These are phyloP conservation scores for Crepidodera aurea DNA, from an alignment of 2,888 invertebrate species.

Conservation along the genomic window DNA sequence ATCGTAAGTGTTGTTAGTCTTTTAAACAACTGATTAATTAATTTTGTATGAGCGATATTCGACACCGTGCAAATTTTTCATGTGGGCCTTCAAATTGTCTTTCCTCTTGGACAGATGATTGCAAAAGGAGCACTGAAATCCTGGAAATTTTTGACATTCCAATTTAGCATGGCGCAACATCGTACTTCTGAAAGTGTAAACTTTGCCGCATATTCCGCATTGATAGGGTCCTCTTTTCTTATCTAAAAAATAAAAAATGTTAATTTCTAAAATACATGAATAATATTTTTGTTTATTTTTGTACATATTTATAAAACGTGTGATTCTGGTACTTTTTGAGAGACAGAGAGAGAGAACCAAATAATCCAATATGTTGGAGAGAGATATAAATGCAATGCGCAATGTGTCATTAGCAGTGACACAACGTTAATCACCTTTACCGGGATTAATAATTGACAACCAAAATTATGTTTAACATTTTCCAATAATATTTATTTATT, in stretches of 20 bases:
- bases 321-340: too few species aligned
- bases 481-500: too few species aligned
- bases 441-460: too few species aligned
- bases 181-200: slow-evolving; percentile 45
- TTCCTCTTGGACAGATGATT: slow-evolving; percentile 26
- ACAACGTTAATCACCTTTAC: too few species aligned
- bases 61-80: slow-evolving; percentile 23
- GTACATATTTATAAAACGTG: too few species aligned
- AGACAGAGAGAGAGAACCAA: too few species aligned
- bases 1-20: too few species aligned
- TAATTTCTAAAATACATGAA: not conserved
- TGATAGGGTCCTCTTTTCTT: slow-evolving; percentile 22
- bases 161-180: slow-evolving; percentile 45
- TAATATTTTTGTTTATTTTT: too few species aligned
- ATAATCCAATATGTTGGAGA: too few species aligned
- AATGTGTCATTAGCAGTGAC: too few species aligned
- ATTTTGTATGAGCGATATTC: not conserved
- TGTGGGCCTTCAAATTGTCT: slow-evolving; percentile 29
- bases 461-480: too few species aligned
- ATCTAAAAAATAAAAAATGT: slow-evolving; percentile 16
- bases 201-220: slow-evolving; percentile 31
- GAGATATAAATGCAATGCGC: too few species aligned
- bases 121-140: slow-evolving; percentile 42
- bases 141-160: slow-evolving; percentile 47
- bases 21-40: not conserved